Evolutionary conservation across 2,113 vertebrate genomes (phyloP), one percentile per base, ranked within the genome.

Genomic region (Apodemus sylvaticus): DNA sequence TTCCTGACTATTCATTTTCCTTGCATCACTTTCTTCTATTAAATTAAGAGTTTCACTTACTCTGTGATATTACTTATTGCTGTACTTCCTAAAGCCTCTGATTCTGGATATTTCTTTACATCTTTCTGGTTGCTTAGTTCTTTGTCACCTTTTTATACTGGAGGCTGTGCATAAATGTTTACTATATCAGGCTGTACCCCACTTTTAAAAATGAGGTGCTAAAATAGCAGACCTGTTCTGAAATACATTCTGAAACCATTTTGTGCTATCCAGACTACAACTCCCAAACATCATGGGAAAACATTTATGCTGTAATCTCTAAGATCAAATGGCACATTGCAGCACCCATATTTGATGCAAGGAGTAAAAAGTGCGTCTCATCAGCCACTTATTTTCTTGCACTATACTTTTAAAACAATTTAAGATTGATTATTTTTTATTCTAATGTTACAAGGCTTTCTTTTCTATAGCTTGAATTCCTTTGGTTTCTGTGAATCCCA

Each of bases 381-480:
- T 55, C 29, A 88, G 24, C 36, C 4, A 83, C 96, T 90, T 5
- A 42, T 77, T 87, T 6, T 82, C 10, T 31, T n/a, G 13, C 22
- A 98, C 91, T 95, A 77, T 92, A 2, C 93, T 96, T 97, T 77
- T 97, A 97, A 98, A 96, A 68, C 39, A 96, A 97, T 98, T 94
- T 97, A 97, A 97, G 96, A 95, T 93, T 14, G 48, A 95, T 29
- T 70, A 82, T 62, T 62, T 92, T 71, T 19, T 45, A 9, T 90
- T 94, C 78, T 97, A 98, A 98, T 98, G 97, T 96, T 92, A 96
- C 66, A 90, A 45, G 5, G 29, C 45, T 36, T 83, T 87, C 58
- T 77, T 53, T 74, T 77, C 91, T 79, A 66, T 91, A 58, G 34
- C 36, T 36, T 91, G 48, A 95, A 74, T 96, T 95, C 45, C 22